Evolutionary conservation across 2,113 vertebrate genomes (phyloP).

Genomic region (Trinectes maculatus): DNA sequence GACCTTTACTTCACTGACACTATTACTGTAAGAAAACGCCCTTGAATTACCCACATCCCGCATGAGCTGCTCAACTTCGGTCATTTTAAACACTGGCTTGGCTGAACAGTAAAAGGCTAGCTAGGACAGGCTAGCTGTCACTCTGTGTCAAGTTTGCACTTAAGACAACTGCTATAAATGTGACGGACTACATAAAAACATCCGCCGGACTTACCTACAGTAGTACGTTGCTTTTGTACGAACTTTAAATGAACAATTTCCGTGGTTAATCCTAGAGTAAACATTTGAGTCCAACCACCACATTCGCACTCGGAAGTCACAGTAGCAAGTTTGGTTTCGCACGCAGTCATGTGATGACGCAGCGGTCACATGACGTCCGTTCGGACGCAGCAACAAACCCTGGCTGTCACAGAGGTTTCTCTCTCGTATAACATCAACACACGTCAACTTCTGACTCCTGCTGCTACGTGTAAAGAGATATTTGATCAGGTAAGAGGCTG

Average conservation of each 20-base stretch:
- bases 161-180: accelerated
- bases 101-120: constrained; percentile 50
- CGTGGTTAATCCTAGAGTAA: neutral
- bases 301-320: neutral
- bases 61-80: constrained; percentile 10
- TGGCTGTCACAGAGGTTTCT: neutral
- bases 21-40: neutral
- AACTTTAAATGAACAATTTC: neutral
- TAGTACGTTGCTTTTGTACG: accelerated
- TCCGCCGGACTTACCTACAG: constrained; percentile 16
- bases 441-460: neutral
- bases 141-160: neutral
- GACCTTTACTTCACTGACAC: neutral
- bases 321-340: constrained; percentile 29
- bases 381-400: constrained; percentile 15
- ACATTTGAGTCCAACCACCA: neutral
- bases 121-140: constrained; percentile 16
- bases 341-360: constrained; percentile 56
- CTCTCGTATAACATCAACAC: neutral
- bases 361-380: constrained; percentile 57
- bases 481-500: constrained; percentile 20
- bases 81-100: neutral
- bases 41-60: neutral
- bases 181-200: neutral
- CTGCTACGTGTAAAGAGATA: neutral